Conservation (phyloP, 2,797 vertebrate species). For the Cheirogaleus major region DNA sequence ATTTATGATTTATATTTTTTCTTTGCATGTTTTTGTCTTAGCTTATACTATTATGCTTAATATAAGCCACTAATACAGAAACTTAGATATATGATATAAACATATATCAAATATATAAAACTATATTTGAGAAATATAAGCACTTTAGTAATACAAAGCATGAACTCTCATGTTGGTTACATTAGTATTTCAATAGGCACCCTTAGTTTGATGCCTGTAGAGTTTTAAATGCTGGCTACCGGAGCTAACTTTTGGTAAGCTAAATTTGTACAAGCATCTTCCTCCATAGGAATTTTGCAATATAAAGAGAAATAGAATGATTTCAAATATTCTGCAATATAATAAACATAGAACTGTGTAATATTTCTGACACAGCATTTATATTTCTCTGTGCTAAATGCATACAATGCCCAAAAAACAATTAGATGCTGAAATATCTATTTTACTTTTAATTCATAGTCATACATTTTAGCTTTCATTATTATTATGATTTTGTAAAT, state of each 20-base stretch:
- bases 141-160: not conserved
- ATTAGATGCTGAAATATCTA: not conserved
- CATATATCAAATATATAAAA: not conserved
- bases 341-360: not conserved
- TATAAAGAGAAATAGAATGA: not conserved
- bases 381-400: not conserved
- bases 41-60: not conserved
- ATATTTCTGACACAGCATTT: not conserved
- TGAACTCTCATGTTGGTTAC: rapidly evolving
- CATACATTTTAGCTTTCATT: not conserved
- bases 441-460: not conserved
- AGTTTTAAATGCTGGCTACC: not conserved
- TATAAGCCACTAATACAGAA: not conserved
- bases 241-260: not conserved
- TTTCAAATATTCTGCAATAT: not conserved
- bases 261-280: not conserved
- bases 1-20: not conserved
- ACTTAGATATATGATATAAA: not conserved
- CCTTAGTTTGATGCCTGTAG: not conserved
- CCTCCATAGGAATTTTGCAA: not conserved
- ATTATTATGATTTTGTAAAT: not conserved
- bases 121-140: not conserved
- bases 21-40: not conserved
- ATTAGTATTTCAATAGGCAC: not conserved
- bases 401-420: not conserved